A percentile compares a stretch with the other conserved stretches of the same genome.
These are phyloP conservation scores for Platichthys stellatus DNA, from an alignment of 2,113 vertebrate genomes.

Conservation along the genomic window DNA sequence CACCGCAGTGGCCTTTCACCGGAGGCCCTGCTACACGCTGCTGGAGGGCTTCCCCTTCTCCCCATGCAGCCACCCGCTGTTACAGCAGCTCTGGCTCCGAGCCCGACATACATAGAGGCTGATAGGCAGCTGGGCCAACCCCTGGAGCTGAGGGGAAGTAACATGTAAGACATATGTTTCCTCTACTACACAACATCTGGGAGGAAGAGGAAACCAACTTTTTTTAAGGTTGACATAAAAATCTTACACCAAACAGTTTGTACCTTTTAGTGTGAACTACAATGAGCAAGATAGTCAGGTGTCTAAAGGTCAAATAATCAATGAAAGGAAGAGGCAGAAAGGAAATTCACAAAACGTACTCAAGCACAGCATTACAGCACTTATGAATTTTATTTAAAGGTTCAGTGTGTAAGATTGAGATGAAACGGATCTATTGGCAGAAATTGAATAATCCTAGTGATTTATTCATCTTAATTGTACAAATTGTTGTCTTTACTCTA, in stretches of 20 bases:
- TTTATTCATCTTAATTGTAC: no score
- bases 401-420: no score
- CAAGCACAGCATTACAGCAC: no score
- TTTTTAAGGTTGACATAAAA: slow-evolving; percentile 73
- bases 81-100: slow-evolving; percentile 81
- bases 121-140: slow-evolving; percentile 59
- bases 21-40: slow-evolving; percentile 77
- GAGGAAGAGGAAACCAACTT: slow-evolving; percentile 82
- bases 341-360: no score
- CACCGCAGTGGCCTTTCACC: slow-evolving; percentile 78
- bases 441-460: no score
- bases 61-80: slow-evolving; percentile 70
- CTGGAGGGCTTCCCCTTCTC: slow-evolving; percentile 78
- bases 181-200: slow-evolving; percentile 77
- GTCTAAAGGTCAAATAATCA: no score
- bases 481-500: no score
- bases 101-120: slow-evolving; percentile 76
- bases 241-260: not conserved
- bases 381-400: no score
- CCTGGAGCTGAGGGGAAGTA: slow-evolving; percentile 82
- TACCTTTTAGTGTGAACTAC: no score
- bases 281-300: no score
- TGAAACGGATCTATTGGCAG: no score
- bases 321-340: no score
- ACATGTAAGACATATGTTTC: slow-evolving; percentile 77